Evolutionary conservation across 2,113 vertebrate genomes (phyloP).

Genomic region (Nannobrachium achirus): DNA sequence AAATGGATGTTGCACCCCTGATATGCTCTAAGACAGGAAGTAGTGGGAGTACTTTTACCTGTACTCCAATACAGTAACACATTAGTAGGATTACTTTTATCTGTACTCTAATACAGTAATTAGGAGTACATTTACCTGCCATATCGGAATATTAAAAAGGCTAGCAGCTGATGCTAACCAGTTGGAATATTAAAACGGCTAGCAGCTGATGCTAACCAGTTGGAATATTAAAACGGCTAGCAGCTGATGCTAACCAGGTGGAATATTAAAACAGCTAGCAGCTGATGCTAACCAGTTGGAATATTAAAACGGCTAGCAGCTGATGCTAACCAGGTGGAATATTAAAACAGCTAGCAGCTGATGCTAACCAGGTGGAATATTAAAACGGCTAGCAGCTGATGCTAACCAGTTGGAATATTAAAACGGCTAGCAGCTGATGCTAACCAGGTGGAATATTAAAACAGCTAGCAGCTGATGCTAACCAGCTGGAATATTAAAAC

Average conservation of each 20-base stretch:
- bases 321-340: conserved; percentile 79
- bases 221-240: too few species aligned
- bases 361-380: conserved; percentile 82
- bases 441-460: conserved; percentile 82
- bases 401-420: too few species aligned
- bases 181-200: too few species aligned
- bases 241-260: conserved; percentile 78
- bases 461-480: conserved; percentile 71
- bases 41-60: too few species aligned
- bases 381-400: conserved; percentile 59
- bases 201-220: conserved; percentile 74
- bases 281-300: conserved; percentile 76
- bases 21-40: too few species aligned
- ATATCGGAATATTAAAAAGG: conserved; percentile 74
- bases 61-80: too few species aligned
- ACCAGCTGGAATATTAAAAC: too few species aligned
- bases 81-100: too few species aligned
- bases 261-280: too few species aligned
- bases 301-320: conserved; percentile 62
- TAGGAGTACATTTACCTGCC: conserved; percentile 71
- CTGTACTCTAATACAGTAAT: conserved; percentile 70
- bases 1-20: too few species aligned
- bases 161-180: conserved; percentile 72
- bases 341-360: conserved; percentile 63
- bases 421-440: conserved; percentile 67